phyloP scores from a whole-genome alignment of 2,888 invertebrate species.

The Formica aserva region DNA sequence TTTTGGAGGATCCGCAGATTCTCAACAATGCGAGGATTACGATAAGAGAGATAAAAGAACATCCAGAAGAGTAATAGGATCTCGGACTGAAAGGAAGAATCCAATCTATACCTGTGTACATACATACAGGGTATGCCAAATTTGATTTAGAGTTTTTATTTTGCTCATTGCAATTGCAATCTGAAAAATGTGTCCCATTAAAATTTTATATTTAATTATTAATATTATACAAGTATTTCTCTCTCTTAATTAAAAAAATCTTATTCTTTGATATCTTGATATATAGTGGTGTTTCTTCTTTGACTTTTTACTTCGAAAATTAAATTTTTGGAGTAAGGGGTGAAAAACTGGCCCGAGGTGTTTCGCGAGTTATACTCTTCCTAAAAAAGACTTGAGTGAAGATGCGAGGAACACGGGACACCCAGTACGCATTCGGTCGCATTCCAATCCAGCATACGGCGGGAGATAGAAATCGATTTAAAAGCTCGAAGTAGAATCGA shows the following conservation, averaged over 20 bases:
- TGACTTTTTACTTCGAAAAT: background rate
- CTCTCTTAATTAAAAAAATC: background rate
- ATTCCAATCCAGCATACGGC: conserved; percentile 4
- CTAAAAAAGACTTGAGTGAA: background rate
- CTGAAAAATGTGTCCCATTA: background rate
- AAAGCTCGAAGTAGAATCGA: conserved; percentile 21
- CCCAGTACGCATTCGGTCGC: background rate
- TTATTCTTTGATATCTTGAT: too few species aligned
- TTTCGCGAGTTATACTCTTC: background rate
- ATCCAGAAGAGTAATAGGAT: conserved; percentile 37
- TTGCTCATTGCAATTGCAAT: background rate
- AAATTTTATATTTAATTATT: background rate
- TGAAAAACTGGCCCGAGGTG: background rate
- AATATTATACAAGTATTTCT: too few species aligned
- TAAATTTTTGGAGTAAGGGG: background rate
- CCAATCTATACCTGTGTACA: conserved; percentile 17
- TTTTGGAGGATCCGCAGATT: conserved; percentile 29
- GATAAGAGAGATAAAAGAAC: conserved; percentile 46
- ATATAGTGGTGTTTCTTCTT: background rate
- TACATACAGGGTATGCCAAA: background rate
- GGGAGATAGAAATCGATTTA: conserved; percentile 39
- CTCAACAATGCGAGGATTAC: conserved; percentile 46
- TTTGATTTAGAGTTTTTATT: background rate
- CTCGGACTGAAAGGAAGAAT: conserved; percentile 36
- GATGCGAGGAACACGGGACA: background rate